Conservation (phyloP, 2,797 vertebrate genomes). For the Malacoraja senta region DNA sequence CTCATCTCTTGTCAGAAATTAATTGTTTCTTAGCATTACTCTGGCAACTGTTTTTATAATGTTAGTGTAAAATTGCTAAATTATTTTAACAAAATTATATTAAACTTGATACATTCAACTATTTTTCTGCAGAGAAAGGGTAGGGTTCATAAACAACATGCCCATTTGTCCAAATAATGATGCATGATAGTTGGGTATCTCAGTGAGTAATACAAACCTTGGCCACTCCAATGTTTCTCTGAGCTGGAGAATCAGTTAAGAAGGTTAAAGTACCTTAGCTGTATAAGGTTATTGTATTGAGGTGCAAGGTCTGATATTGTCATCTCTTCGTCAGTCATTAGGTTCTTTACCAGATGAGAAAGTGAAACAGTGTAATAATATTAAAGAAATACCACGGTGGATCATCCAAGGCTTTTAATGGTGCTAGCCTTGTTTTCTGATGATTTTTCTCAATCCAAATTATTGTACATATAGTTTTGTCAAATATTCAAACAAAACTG, state of each 20-base stretch:
- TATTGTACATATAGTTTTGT: background rate
- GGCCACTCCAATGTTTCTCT: background rate
- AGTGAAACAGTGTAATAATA: background rate
- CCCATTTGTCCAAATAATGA: background rate
- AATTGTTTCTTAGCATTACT: conserved; percentile 24
- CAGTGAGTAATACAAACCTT: background rate
- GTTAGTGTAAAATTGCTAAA: conserved; percentile 14
- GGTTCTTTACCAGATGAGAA: background rate
- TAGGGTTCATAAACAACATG: background rate
- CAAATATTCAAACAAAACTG: background rate
- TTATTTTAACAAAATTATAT: background rate
- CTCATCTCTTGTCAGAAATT: background rate
- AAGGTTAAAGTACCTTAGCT: background rate
- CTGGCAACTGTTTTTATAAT: background rate
- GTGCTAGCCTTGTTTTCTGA: background rate
- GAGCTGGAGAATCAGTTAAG: background rate
- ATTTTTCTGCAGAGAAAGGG: background rate
- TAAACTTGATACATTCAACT: background rate
- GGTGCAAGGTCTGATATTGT: background rate
- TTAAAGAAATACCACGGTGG: background rate
- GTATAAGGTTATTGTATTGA: background rate
- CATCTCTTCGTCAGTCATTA: background rate
- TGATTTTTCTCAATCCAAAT: background rate
- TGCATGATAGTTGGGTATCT: background rate
- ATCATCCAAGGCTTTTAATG: background rate